These are phyloP conservation scores for Drosophila lacertosa DNA, from an alignment of 1,140 invertebrate species.

Conservation along the genomic window DNA sequence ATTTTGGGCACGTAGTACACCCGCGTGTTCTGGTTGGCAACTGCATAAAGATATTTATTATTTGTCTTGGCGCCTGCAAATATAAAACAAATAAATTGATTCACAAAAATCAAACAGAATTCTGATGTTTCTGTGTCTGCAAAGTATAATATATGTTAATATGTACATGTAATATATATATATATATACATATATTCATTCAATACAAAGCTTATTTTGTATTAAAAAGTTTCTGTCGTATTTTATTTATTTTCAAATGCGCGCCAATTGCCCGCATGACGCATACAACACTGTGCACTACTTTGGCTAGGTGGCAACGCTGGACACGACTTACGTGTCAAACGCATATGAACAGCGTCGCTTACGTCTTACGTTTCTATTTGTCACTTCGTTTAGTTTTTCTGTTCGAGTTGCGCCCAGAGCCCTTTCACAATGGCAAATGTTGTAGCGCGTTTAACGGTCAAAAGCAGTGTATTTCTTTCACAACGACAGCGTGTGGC, in stretches of 20 bases:
- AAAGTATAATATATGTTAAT: too few species aligned
- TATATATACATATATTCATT: too few species aligned
- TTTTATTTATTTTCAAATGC: constrained; percentile 5
- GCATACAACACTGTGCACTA: constrained; percentile 30
- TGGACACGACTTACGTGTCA: constrained; percentile 5
- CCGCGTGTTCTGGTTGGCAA: neutral
- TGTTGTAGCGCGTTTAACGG: constrained; percentile 53
- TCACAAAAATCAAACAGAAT: neutral
- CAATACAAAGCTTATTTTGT: too few species aligned
- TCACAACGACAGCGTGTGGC: constrained; percentile 26
- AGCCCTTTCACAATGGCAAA: constrained; percentile 52
- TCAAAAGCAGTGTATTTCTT: constrained; percentile 50
- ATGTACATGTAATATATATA: too few species aligned
- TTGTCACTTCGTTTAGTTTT: constrained; percentile 61
- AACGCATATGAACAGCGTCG: neutral
- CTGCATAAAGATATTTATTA: neutral
- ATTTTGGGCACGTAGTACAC: constrained; percentile 56
- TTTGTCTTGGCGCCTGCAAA: neutral
- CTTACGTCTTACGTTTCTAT: constrained; percentile 57
- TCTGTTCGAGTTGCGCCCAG: constrained; percentile 25
- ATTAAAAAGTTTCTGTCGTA: too few species aligned
- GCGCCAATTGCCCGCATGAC: constrained; percentile 4
- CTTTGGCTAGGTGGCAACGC: constrained; percentile 40
- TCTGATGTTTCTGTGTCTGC: neutral
- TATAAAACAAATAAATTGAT: constrained; percentile 3